phyloP scores from a whole-genome alignment of 1,140 invertebrate genomes.

The Piezodorus guildinii region DNA sequence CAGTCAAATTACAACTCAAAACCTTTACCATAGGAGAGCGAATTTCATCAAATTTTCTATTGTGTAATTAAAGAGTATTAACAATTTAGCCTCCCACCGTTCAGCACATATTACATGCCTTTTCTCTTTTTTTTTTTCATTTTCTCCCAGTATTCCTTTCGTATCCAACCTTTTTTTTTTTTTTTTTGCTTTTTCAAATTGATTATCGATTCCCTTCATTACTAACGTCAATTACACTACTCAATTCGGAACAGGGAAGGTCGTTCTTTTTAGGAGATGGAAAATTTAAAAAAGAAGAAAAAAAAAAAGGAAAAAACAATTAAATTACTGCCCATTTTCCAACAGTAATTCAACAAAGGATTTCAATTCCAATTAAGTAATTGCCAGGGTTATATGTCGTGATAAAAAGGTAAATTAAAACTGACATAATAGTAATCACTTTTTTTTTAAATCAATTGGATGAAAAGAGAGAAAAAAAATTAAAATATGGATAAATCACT shows the following conservation, averaged over 20 bases:
- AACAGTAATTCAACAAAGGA: constrained; percentile 15
- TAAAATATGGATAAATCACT: neutral
- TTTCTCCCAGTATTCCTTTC: no score
- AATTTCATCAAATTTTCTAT: no score
- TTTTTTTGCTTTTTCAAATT: neutral
- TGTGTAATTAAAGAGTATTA: no score
- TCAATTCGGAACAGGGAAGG: constrained; percentile 1
- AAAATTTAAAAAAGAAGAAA: neutral
- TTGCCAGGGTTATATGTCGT: constrained; percentile 5
- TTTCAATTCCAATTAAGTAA: constrained; percentile 13
- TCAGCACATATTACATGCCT: no score
- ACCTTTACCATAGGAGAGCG: no score
- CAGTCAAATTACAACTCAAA: no score
- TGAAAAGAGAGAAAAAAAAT: neutral
- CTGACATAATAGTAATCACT: constrained; percentile 12
- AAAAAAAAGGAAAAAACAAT: constrained; percentile 14
- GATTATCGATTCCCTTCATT: constrained; percentile 2
- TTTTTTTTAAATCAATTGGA: neutral
- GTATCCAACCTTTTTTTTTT: no score
- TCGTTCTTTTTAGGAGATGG: neutral
- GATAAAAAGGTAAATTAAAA: constrained; percentile 13
- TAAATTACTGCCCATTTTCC: constrained; percentile 13
- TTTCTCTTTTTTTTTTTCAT: no score
- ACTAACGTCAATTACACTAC: constrained; percentile 3
- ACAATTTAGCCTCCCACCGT: no score